phyloP scores from a whole-genome alignment of 2,888 invertebrate species.

The Tenthredo amoena region DNA sequence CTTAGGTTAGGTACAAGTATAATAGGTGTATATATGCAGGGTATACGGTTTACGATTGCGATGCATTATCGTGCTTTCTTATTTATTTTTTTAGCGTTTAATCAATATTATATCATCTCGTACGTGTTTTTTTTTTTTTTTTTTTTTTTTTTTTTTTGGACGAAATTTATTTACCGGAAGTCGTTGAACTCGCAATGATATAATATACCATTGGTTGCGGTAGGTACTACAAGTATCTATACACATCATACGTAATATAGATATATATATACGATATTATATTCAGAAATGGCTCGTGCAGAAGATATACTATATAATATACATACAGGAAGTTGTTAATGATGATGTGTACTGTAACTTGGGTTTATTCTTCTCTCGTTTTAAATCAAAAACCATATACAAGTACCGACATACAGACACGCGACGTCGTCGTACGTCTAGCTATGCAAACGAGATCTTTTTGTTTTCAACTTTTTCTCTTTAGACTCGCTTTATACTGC shows the following conservation, averaged over 20 bases:
- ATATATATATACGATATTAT: background rate
- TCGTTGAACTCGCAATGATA: constrained; percentile 14
- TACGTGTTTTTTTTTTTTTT: background rate
- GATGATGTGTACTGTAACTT: background rate
- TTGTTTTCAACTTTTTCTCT: constrained; percentile 14
- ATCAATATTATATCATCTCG: background rate
- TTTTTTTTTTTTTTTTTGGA: background rate
- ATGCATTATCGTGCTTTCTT: too few species aligned
- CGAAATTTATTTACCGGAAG: constrained; percentile 19
- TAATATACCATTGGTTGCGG: background rate
- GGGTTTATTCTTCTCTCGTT: constrained; percentile 15
- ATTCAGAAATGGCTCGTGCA: constrained; percentile 19
- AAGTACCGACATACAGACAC: background rate
- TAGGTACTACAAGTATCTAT: background rate
- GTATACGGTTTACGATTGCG: too few species aligned
- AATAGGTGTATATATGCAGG: background rate
- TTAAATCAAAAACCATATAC: constrained; percentile 1
- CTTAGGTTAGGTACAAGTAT: background rate
- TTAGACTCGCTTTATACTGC: constrained; percentile 9
- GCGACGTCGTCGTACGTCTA: background rate
- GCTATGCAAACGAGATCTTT: constrained; percentile 31
- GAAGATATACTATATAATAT: background rate
- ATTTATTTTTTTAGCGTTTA: background rate
- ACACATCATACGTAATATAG: background rate
- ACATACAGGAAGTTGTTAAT: constrained; percentile 26